Conservation (phyloP, 2,113 vertebrate species). For the Psophia crepitans region DNA sequence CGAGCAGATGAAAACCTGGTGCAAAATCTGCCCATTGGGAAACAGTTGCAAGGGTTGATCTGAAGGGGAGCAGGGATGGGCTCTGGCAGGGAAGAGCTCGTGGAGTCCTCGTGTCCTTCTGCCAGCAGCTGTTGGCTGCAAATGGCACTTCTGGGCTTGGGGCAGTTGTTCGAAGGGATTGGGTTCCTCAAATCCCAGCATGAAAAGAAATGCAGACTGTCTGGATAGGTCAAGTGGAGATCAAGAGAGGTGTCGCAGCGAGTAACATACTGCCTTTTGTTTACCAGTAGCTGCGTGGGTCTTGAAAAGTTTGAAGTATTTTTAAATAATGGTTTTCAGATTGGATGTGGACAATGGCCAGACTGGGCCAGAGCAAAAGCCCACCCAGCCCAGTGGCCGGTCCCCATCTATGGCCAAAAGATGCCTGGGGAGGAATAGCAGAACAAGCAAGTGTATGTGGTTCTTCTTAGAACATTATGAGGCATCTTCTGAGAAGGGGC, state of each 20-base stretch:
- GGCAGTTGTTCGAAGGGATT: slow-evolving; percentile 13
- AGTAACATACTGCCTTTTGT: neutral
- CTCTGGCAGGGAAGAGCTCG: neutral
- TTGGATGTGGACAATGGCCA: neutral
- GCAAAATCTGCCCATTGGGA: neutral
- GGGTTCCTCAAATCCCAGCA: neutral
- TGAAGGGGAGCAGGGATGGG: neutral
- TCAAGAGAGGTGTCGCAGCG: neutral
- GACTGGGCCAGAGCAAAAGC: neutral
- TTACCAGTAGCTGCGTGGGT: neutral
- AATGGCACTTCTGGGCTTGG: neutral
- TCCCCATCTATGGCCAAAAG: neutral
- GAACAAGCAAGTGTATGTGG: accelerated
- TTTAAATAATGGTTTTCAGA: neutral
- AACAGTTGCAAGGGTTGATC: neutral
- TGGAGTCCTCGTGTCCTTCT: neutral
- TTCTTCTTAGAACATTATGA: neutral
- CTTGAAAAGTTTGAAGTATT: neutral
- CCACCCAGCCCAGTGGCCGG: accelerated
- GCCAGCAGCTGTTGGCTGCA: slow-evolving; percentile 5
- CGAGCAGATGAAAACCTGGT: neutral
- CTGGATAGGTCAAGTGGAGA: neutral
- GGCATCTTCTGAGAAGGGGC: neutral
- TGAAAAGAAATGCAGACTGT: neutral
- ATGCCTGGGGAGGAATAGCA: neutral